Conservation (phyloP, 2,113 vertebrate genomes). For the Anthoscopus minutus region DNA sequence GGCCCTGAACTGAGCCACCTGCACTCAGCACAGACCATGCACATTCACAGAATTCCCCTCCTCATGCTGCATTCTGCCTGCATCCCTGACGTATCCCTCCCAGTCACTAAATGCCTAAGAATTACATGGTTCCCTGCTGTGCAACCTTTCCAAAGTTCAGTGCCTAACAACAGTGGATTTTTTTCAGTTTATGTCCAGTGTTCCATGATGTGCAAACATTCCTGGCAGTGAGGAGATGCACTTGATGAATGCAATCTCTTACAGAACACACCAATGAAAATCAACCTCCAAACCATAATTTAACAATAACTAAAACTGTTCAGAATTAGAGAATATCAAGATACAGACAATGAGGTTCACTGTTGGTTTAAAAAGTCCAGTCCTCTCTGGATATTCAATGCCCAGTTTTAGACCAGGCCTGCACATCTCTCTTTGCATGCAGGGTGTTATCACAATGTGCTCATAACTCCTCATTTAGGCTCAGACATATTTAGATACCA, state of each 20-base stretch:
- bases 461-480: background rate
- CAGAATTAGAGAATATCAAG: background rate
- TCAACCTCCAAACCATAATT: background rate
- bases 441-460: background rate
- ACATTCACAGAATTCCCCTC: background rate
- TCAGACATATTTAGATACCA: background rate
- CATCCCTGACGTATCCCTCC: background rate
- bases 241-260: background rate
- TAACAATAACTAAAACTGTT: background rate
- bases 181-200: background rate
- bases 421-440: background rate
- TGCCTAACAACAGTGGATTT: background rate
- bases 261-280: background rate
- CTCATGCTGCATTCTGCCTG: background rate
- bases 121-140: background rate
- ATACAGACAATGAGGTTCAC: background rate
- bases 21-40: background rate
- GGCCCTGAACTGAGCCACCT: background rate
- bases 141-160: background rate
- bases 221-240: background rate
- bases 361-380: background rate
- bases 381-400: background rate
- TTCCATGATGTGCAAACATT: background rate
- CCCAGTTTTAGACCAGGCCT: background rate
- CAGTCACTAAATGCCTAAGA: background rate